These are phyloP conservation scores for Eupeodes luniger DNA, from an alignment of 2,888 invertebrate genomes.

Conservation along the genomic window DNA sequence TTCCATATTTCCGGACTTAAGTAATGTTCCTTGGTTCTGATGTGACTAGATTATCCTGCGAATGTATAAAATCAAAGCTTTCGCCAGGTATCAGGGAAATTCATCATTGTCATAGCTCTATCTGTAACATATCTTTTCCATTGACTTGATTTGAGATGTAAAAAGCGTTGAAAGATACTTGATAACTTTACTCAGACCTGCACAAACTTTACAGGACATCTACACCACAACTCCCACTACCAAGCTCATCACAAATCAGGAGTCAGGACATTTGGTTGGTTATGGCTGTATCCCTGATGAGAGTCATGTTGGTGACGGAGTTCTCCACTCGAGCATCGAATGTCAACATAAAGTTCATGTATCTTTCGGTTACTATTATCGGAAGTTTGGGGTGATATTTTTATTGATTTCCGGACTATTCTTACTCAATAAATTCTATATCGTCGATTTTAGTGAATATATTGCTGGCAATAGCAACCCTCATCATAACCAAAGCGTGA, in stretches of 20 bases:
- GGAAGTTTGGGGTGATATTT: conserved; percentile 5
- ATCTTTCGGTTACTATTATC: neutral
- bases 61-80: conserved; percentile 19
- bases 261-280: neutral
- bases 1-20: neutral
- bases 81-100: conserved; percentile 33
- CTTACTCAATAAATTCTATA: neutral
- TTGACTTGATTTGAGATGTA: conserved; percentile 57
- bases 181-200: conserved; percentile 49
- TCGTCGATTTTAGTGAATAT: neutral
- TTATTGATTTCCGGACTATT: neutral
- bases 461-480: neutral
- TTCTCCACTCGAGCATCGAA: neutral
- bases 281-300: neutral
- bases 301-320: neutral
- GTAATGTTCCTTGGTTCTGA: neutral
- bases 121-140: neutral
- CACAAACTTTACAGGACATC: conserved; percentile 4
- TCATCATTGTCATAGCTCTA: conserved; percentile 49
- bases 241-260: neutral
- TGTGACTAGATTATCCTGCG: neutral
- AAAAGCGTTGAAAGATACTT: conserved; percentile 55
- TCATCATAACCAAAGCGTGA: conserved; percentile 16
- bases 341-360: conserved; percentile 12
- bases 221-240: neutral